Base-by-base conservation (phyloP, 2,888 invertebrate genomes). In the Stomorhina lunata region DNA sequence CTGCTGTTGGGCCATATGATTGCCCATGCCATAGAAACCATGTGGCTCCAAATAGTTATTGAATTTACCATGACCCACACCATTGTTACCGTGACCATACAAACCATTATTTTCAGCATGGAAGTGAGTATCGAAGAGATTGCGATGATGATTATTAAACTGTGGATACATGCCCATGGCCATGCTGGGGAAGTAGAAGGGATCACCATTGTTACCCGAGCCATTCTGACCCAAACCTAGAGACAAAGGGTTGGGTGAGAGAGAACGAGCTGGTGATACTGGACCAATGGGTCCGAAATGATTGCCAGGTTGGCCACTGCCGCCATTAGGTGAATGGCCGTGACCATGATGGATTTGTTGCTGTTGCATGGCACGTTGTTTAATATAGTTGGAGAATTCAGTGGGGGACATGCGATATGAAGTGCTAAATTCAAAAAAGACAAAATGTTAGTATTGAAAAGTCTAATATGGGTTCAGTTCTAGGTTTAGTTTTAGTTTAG, bases 321-420 rank as follows among this genome's bases (percentile, higher is more conserved):
- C 85, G 68, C 88, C 81, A 15, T 59, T 79, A 9, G 79, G 75
- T 7, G 79, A 71, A 37, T 75, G 82, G 7, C 79, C 79, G 72
- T 82, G 82, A 50, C 87, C 87, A 86, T 90, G 90, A 84, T 93
- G 93, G 91, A 96, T 97, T 92, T 97, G 84, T 91, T 96, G 97
- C 91, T 97, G 97, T 92, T 96, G 96, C 92, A 97, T 95, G 85
- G 97, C 97, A 86, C 97, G 95, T 92, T 98, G 97, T 92, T 98
- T 98, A 91, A 98, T 97, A 93, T 97, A 98, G 92, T 97, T 97
- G 92, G 97, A 97, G 93, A 98, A 98, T 93, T 98, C 98, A 86
- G 98, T 98, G 84, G 98, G 98, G 73, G 98, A 98, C 96, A 98
- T 97, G 92, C 98, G 95, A 92, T 86, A 93, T 80, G 89, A 89